These are phyloP conservation scores for Ligdia adustata DNA, from an alignment of 2,888 invertebrate genomes.

Conservation along the genomic window DNA sequence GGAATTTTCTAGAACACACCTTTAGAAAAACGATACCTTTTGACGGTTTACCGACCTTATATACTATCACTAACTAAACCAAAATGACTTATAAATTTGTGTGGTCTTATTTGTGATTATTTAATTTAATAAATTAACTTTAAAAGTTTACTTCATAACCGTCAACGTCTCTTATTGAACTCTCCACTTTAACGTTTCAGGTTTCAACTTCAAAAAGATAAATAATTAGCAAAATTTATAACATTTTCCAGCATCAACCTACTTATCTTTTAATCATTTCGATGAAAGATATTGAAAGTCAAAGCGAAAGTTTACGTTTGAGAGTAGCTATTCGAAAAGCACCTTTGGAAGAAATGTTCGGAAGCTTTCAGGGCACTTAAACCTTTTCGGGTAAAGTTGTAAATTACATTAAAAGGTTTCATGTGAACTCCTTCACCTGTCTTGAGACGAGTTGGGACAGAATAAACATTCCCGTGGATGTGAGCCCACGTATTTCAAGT, in stretches of 20 bases:
- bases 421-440: slow-evolving; percentile 54
- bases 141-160: too few relatives aligned
- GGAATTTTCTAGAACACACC: too few relatives aligned
- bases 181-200: too few relatives aligned
- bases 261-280: slow-evolving; percentile 13
- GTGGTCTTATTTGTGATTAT: too few relatives aligned
- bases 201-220: not conserved
- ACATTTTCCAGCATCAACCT: not conserved
- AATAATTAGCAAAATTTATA: not conserved
- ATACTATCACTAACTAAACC: too few relatives aligned
- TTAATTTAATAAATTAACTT: too few relatives aligned
- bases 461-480: slow-evolving; percentile 43
- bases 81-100: too few relatives aligned
- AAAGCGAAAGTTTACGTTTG: slow-evolving; percentile 29
- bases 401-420: slow-evolving; percentile 55
- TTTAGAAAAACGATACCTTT: too few relatives aligned
- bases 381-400: slow-evolving; percentile 51
- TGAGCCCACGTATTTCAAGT: slow-evolving; percentile 21
- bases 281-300: slow-evolving; percentile 20
- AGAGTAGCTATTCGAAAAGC: slow-evolving; percentile 31
- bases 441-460: slow-evolving; percentile 30
- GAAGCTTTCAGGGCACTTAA: slow-evolving; percentile 46
- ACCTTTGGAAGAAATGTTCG: slow-evolving; percentile 37
- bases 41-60: too few relatives aligned
- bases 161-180: too few relatives aligned